Conservation (phyloP, 2,797 vertebrate genomes). For the Euphonia xanthogaster region DNA sequence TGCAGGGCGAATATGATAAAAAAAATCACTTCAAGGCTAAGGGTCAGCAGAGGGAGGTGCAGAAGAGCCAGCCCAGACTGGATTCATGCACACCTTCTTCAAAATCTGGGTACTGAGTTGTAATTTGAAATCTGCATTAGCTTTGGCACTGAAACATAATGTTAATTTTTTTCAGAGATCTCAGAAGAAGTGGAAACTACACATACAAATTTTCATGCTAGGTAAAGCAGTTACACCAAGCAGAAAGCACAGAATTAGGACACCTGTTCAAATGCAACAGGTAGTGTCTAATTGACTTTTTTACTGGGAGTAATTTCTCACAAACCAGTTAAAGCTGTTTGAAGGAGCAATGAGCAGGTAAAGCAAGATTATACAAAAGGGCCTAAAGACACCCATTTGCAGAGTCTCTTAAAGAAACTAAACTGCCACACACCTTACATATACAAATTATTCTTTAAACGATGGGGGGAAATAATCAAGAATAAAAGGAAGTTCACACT, state of each 20-base stretch:
- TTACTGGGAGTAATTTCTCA: neutral
- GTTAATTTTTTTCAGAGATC: neutral
- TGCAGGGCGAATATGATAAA: neutral
- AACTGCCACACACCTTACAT: neutral
- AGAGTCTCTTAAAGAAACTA: neutral
- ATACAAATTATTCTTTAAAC: neutral
- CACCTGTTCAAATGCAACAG: neutral
- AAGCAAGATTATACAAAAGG: neutral
- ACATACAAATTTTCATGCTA: neutral
- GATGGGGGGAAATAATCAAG: rapidly evolving
- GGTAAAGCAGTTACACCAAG: neutral
- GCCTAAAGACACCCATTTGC: neutral
- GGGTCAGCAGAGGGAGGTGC: neutral
- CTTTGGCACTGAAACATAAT: neutral
- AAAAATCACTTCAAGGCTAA: neutral
- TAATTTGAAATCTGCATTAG: neutral
- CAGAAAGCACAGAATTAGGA: neutral
- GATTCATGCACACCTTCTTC: neutral
- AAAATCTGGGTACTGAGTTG: neutral
- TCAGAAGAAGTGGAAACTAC: neutral
- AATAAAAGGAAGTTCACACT: neutral
- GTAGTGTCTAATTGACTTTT: neutral
- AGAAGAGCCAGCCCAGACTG: neutral
- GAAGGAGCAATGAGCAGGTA: neutral
- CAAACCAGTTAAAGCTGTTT: neutral